Conservation (phyloP, 2,888 invertebrate genomes). For the Noctua janthina region DNA sequence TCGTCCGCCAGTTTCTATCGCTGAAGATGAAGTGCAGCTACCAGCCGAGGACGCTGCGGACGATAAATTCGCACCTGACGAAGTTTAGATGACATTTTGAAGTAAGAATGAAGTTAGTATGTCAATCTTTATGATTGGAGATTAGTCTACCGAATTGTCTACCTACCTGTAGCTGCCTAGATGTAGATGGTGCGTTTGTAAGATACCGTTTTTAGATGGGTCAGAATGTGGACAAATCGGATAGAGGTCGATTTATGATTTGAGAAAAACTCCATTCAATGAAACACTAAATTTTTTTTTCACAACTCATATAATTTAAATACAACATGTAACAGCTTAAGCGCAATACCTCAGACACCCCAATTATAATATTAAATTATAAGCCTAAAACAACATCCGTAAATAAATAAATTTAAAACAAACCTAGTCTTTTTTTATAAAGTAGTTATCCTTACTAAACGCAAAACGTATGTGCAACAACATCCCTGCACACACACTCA, state of each 20-base stretch:
- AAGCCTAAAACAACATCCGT: too few relatives aligned
- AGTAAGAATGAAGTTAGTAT: not conserved
- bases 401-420: too few relatives aligned
- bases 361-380: too few relatives aligned
- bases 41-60: conserved; percentile 50
- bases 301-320: too few relatives aligned
- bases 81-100: conserved; percentile 74
- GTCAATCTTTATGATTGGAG: not conserved
- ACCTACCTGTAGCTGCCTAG: not conserved
- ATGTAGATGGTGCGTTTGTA: not conserved
- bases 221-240: not conserved
- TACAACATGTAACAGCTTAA: too few relatives aligned
- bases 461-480: too few relatives aligned
- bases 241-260: not conserved
- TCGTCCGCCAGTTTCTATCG: conserved; percentile 58
- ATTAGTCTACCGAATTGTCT: not conserved
- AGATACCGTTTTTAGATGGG: not conserved
- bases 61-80: conserved; percentile 77
- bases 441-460: too few relatives aligned
- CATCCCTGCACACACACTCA: too few relatives aligned
- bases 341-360: too few relatives aligned
- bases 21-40: conserved; percentile 46
- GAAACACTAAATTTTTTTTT: not conserved
- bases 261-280: not conserved
- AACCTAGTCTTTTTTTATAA: too few relatives aligned